A percentile compares a stretch with the other conserved stretches of the same genome.
Evolutionary conservation across 2,888 invertebrate genomes (phyloP).

Genomic region (Lamellibrachia satsuma): DNA sequence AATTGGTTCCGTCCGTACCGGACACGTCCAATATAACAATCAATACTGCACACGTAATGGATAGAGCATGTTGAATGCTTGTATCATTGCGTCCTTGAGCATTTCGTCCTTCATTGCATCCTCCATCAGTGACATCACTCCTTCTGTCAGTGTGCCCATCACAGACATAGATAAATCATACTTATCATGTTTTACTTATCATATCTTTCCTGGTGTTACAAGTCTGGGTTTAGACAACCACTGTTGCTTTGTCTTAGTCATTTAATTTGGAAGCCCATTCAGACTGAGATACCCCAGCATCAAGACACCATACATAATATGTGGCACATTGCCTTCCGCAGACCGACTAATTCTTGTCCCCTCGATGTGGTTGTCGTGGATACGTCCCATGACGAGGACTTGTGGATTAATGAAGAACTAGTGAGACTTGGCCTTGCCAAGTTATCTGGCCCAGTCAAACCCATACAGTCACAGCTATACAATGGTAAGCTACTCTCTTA

Average conservation of each 20-base stretch:
- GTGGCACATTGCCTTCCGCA: not conserved
- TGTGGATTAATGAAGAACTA: conserved; percentile 55
- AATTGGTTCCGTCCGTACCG: too few species aligned
- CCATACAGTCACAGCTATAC: not conserved
- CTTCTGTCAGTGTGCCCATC: too few species aligned
- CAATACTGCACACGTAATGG: too few species aligned
- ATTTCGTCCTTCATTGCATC: too few species aligned
- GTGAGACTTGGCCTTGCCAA: conserved; percentile 45
- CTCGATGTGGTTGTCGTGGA: conserved; percentile 47
- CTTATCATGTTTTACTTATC: too few species aligned
- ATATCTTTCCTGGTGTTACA: too few species aligned
- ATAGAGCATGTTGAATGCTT: too few species aligned
- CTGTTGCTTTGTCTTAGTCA: not conserved
- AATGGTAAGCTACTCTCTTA: not conserved
- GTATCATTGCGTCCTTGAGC: too few species aligned
- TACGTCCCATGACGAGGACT: conserved; percentile 41
- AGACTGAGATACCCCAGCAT: not conserved
- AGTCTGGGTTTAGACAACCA: not conserved
- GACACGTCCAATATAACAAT: too few species aligned
- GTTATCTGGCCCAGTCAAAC: not conserved
- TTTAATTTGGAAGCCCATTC: not conserved
- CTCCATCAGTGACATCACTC: too few species aligned
- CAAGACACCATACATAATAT: not conserved
- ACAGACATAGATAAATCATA: too few species aligned
- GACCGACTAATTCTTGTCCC: conserved; percentile 12